Evolutionary conservation across 2,113 vertebrate genomes (phyloP).

Genomic region (Oceanites oceanicus): DNA sequence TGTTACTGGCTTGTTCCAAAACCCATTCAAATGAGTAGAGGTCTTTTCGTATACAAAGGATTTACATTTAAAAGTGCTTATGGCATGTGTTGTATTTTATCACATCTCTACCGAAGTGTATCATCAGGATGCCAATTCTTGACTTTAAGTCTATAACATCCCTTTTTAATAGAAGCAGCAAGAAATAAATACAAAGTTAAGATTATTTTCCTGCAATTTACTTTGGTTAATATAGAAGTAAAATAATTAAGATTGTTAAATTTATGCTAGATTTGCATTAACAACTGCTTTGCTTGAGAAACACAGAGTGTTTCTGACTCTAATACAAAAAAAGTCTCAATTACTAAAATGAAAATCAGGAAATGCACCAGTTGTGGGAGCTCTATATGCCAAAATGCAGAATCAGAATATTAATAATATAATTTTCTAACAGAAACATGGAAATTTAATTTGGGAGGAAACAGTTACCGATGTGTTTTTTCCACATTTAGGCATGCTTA

Average conservation of each 20-base stretch:
- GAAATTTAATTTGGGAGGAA: background rate
- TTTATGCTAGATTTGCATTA: background rate
- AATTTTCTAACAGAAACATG: background rate
- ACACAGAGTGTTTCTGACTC: background rate
- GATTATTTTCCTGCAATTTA: background rate
- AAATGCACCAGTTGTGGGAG: background rate
- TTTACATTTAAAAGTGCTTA: background rate
- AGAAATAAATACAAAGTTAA: background rate
- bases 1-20: background rate
- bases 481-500: slow-evolving; percentile 80
- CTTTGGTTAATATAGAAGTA: background rate
- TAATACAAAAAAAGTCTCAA: background rate
- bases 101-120: background rate
- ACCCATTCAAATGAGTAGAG: background rate
- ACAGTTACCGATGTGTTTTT: background rate
- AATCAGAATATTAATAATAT: background rate
- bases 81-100: background rate
- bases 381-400: background rate
- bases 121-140: background rate
- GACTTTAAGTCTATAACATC: background rate
- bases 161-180: background rate
- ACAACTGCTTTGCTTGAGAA: background rate
- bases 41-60: background rate
- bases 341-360: background rate
- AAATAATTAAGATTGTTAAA: background rate